Percentiles rank a stretch among this genome's conserved stretches.
phyloP scores from a whole-genome alignment of 2,888 invertebrate genomes.

The Thera obeliscata region DNA sequence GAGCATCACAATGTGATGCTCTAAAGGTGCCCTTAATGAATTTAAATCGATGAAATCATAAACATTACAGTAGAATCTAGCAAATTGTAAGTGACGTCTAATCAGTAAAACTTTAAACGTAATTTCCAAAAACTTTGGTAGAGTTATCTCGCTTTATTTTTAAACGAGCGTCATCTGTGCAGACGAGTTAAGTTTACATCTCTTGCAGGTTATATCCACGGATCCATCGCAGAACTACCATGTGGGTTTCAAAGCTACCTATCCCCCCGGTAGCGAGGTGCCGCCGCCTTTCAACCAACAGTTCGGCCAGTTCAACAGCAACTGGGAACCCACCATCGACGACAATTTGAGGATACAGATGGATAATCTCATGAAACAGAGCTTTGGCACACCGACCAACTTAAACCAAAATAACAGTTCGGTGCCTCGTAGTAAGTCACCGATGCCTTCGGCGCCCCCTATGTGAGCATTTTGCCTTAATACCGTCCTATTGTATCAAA shows the following conservation, averaged over 20 bases:
- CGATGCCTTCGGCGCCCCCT: conserved; percentile 17
- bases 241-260: conserved; percentile 32
- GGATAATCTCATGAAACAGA: conserved; percentile 1
- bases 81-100: too few species aligned
- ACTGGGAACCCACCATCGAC: not conserved
- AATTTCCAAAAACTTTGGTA: too few species aligned
- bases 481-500: not conserved
- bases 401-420: conserved; percentile 13
- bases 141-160: too few species aligned
- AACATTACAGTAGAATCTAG: too few species aligned
- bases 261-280: conserved; percentile 14
- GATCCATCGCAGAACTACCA: conserved; percentile 35
- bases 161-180: too few species aligned
- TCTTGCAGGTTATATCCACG: conserved; percentile 8
- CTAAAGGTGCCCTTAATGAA: too few species aligned
- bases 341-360: conserved; percentile 4
- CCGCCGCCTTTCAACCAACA: conserved; percentile 5
- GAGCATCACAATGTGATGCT: too few species aligned
- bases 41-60: too few species aligned
- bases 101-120: too few species aligned
- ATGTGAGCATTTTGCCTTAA: conserved; percentile 1
- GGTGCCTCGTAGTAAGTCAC: conserved; percentile 2
- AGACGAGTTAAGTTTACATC: not conserved
- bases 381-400: not conserved
- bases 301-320: conserved; percentile 1